A percentile compares a stretch with the other conserved stretches of the same genome.
Conservation (phyloP, 2,113 vertebrate species). For the Rhea pennata region DNA sequence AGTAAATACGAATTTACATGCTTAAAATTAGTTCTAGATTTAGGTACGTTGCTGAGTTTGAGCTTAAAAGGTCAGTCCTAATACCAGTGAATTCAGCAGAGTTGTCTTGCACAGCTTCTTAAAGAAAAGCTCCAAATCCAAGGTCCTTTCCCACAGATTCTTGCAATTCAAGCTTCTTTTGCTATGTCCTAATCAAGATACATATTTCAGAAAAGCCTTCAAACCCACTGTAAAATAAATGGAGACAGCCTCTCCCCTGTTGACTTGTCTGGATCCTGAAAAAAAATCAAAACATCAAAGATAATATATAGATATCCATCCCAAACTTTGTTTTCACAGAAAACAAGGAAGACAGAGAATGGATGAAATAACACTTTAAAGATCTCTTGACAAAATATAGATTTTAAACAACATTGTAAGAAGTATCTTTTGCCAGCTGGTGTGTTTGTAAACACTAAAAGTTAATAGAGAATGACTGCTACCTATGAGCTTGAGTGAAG, state of each 20-base stretch:
- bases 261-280: neutral
- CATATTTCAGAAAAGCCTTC: neutral
- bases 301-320: neutral
- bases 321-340: neutral
- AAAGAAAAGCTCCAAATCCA: neutral
- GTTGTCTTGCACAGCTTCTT: accelerated
- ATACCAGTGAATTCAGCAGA: neutral
- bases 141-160: neutral
- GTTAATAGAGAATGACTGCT: slow-evolving; percentile 10
- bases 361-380: neutral
- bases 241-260: neutral
- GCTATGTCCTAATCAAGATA: neutral
- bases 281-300: neutral
- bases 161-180: neutral
- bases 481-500: neutral
- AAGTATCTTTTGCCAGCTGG: neutral
- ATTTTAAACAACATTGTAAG: neutral
- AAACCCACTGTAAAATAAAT: neutral
- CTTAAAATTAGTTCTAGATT: neutral
- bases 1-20: neutral
- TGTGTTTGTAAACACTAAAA: neutral
- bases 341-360: neutral
- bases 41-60: neutral
- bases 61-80: neutral
- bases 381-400: neutral